Base-by-base conservation (phyloP, 1,140 invertebrate genomes). In the Coelopa frigida region DNA sequence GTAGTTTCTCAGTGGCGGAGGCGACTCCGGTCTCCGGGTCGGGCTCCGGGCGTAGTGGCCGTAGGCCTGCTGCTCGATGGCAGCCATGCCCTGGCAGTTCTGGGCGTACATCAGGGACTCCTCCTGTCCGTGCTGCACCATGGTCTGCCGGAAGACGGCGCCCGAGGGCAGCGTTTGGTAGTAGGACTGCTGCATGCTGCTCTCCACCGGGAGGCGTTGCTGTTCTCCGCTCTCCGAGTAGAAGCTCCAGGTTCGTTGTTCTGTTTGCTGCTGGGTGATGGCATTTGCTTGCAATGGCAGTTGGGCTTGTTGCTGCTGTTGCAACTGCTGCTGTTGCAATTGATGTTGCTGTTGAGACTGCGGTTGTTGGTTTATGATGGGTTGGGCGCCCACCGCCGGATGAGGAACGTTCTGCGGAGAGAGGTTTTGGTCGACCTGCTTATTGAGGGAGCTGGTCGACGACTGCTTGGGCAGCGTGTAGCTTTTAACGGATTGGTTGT, bases 1-100 rank as follows among this genome's bases (percentile, higher is more conserved):
- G 54, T 80, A 78, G 49, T 72, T 78, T 21, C 78, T 71, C 12
- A 80, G 73, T 5, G 80, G 79, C 0, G 80, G 80, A 7, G 80
- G 80, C 0, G 79, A 81, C 64, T 80, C 77, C 0, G 80, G 79
- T 17, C 80, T 59, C 12, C 78, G 56, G 23, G 67, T 68, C 5
- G 67, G 61, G 46, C 73, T 73, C 11, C 74, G 59, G 1, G 64
- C 64, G 18, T 59, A 68, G 29, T 61, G 61, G 10, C 58, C 62
- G 53, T 65, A 66, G 50, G 64, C 63, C 50, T 61, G 61, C 48
- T 59, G 62, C 52, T 67, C 62, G 21, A 65, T 55, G 12, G 61
- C 57, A 4, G 59, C 54, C n/a, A 65, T 52, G 3, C 52, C 59
- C 41, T 68, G 65, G 22, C 65, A 69, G 31, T 68, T 68, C 44